phyloP scores from a whole-genome alignment of 2,113 vertebrate species.

The Anseranas semipalmata region DNA sequence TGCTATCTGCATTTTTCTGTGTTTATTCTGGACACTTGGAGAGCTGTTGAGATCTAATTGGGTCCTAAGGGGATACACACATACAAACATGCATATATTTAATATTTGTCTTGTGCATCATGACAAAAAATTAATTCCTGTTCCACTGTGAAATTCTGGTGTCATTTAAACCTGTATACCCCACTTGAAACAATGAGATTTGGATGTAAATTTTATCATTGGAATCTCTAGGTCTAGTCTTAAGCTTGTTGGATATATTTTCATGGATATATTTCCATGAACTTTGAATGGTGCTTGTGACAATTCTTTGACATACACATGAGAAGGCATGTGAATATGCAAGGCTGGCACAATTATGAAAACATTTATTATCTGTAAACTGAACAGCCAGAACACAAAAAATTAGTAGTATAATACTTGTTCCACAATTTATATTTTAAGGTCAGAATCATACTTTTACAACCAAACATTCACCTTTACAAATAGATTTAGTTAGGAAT shows the following conservation, averaged over 20 bases:
- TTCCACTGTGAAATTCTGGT: not conserved
- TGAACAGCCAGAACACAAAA: not conserved
- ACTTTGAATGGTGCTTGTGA: not conserved
- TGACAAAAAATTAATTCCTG: not conserved
- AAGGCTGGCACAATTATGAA: not conserved
- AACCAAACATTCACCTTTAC: conserved; percentile 38
- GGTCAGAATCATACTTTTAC: conserved; percentile 22
- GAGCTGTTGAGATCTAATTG: not conserved
- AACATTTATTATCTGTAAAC: conserved; percentile 39
- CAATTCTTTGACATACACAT: not conserved
- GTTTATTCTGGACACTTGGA: not conserved
- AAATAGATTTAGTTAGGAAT: not conserved
- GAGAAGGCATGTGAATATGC: not conserved
- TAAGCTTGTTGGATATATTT: not conserved
- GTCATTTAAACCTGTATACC: not conserved
- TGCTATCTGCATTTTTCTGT: not conserved
- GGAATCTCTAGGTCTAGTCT: not conserved
- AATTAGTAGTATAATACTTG: not conserved
- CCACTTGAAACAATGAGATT: not conserved
- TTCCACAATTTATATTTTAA: not conserved
- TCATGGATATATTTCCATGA: not conserved
- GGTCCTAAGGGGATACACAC: not conserved
- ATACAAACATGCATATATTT: not conserved
- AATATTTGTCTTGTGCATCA: not conserved
- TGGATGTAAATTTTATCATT: not conserved